A percentile compares a stretch with the other conserved stretches of the same genome.
phyloP scores from a whole-genome alignment of 2,888 invertebrate species.

The Zygogramma bicolorata region DNA sequence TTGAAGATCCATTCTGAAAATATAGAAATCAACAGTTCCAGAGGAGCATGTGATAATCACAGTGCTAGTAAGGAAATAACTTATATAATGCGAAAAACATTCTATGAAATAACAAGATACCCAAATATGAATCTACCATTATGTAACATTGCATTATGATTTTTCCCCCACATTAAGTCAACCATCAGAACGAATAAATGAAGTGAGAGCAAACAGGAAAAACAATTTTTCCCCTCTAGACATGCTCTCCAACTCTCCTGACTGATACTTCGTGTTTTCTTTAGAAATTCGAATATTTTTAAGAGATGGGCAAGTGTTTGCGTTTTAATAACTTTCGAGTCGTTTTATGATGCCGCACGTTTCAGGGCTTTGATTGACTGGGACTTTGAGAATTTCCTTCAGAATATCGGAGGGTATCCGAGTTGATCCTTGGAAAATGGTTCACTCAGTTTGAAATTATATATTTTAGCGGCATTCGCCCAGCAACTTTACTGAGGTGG shows the following conservation, averaged over 20 bases:
- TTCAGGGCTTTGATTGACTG: slow-evolving; percentile 29
- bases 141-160: no score
- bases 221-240: no score
- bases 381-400: slow-evolving; percentile 11
- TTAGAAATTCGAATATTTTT: background rate
- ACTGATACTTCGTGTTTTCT: background rate
- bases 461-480: background rate
- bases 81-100: no score
- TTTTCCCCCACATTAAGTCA: no score
- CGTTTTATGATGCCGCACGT: slow-evolving; percentile 32
- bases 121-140: no score
- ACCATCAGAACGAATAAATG: no score
- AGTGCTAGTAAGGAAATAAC: no score
- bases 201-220: no score
- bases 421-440: background rate
- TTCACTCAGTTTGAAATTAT: background rate
- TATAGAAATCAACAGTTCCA: no score
- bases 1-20: no score
- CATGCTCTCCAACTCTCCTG: background rate
- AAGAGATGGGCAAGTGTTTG: slow-evolving; percentile 17
- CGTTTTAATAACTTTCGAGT: slow-evolving; percentile 25
- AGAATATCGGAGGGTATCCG: background rate
- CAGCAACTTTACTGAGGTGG: background rate
- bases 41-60: no score
- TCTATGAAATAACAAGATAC: no score